These are phyloP conservation scores for Hippopotamyrus pictus DNA, from an alignment of 2,797 vertebrate genomes.

Conservation along the genomic window DNA sequence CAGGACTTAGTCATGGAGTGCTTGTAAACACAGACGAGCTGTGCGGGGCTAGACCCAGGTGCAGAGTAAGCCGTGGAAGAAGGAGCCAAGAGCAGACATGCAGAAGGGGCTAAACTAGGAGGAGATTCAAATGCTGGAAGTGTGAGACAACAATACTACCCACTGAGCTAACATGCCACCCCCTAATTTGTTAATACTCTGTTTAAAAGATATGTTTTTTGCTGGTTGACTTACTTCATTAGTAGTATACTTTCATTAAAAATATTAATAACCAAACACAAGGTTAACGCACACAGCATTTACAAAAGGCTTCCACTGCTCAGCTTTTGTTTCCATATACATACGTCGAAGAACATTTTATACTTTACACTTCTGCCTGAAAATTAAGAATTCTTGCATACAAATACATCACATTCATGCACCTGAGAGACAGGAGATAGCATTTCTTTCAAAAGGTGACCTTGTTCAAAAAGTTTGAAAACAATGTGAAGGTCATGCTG, in stretches of 20 bases:
- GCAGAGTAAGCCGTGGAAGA: background rate
- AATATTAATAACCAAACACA: background rate
- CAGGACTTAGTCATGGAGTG: background rate
- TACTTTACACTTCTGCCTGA: background rate
- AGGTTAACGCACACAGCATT: background rate
- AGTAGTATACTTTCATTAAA: background rate
- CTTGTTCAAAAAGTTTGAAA: background rate
- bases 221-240: background rate
- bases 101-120: background rate
- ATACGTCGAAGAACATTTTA: background rate
- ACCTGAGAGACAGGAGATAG: background rate
- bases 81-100: background rate
- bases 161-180: background rate
- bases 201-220: background rate
- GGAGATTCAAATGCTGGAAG: background rate
- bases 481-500: background rate
- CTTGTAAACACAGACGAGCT: background rate
- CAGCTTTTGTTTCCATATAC: background rate
- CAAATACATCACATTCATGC: background rate
- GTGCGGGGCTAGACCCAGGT: background rate
- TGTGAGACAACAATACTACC: background rate
- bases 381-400: background rate
- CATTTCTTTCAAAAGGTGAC: background rate
- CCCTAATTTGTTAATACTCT: background rate
- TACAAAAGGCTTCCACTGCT: background rate